Evolutionary conservation across 2,113 vertebrate species (phyloP).

Genomic region (Poeciliopsis turrubarensis): DNA sequence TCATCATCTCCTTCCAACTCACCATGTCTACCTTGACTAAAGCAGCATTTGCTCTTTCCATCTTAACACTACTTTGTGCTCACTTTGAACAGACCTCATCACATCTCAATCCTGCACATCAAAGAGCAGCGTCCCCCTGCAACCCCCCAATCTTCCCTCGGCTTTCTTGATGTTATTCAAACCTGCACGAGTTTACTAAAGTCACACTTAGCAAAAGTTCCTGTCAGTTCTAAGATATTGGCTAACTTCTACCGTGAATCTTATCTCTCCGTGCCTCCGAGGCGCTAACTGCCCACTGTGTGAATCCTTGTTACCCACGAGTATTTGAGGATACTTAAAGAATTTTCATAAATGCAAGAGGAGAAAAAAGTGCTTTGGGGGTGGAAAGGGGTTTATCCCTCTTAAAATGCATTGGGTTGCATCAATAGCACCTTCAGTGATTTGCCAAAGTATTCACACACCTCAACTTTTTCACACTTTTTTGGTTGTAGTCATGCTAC

Average conservation of each 20-base stretch:
- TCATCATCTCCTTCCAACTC: slow-evolving; percentile 72
- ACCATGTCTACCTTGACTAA: slow-evolving; percentile 75
- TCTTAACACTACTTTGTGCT: slow-evolving; percentile 77
- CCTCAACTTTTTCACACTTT: not conserved
- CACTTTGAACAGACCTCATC: slow-evolving; percentile 80
- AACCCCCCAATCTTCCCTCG: slow-evolving; percentile 46
- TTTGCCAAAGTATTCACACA: not conserved
- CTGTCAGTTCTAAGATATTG: slow-evolving; percentile 64
- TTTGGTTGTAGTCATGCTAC: not conserved
- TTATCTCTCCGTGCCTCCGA: slow-evolving; percentile 61
- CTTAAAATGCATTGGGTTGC: slow-evolving; percentile 20
- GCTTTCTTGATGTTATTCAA: slow-evolving; percentile 76
- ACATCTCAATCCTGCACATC: slow-evolving; percentile 82
- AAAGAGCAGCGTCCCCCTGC: slow-evolving; percentile 65
- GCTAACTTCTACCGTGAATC: slow-evolving; percentile 66
- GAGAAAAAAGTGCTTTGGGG: not conserved
- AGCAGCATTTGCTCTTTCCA: slow-evolving; percentile 78
- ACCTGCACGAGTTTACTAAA: slow-evolving; percentile 73
- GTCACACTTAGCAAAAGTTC: slow-evolving; percentile 73
- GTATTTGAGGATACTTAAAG: slow-evolving; percentile 46
- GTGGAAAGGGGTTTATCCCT: slow-evolving; percentile 17
- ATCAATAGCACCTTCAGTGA: slow-evolving; percentile 7
- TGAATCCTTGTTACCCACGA: slow-evolving; percentile 40
- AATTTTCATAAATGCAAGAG: slow-evolving; percentile 27
- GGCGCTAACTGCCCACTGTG: slow-evolving; percentile 39